These are phyloP conservation scores for Lepilemur septentrionalis DNA, from an alignment of 2,797 vertebrate species.

Conservation along the genomic window DNA sequence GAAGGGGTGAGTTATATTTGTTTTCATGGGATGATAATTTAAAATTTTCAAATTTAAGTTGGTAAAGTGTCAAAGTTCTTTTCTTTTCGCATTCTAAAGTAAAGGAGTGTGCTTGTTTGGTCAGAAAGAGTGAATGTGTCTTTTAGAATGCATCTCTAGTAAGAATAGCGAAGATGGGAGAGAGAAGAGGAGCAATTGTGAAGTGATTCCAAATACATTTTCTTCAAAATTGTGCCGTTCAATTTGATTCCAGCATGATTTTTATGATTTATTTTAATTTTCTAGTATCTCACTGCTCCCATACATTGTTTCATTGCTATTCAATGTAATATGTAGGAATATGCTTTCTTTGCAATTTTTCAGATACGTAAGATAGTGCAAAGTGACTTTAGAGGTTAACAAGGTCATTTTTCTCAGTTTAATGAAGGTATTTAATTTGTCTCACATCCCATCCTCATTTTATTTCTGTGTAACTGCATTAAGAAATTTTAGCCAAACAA, in stretches of 20 bases:
- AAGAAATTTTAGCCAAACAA: conserved; percentile 29
- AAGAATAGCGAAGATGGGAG: background rate
- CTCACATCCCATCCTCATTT: background rate
- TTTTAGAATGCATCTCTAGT: background rate
- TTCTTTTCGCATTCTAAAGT: background rate
- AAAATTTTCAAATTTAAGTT: background rate
- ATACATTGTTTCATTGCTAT: background rate
- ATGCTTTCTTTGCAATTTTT: conserved; percentile 17
- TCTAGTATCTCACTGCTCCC: background rate
- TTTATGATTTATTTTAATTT: background rate
- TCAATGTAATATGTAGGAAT: background rate
- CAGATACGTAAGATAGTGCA: background rate
- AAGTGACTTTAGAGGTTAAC: conserved; percentile 23
- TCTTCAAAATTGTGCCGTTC: background rate
- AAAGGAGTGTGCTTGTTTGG: background rate
- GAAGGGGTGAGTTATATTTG: background rate
- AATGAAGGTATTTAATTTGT: conserved; percentile 18
- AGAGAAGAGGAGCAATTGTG: background rate
- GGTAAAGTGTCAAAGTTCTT: background rate
- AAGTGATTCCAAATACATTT: background rate
- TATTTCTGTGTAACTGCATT: background rate
- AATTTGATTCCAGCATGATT: background rate
- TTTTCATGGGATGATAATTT: background rate
- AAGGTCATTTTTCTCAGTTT: background rate
- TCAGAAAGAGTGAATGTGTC: background rate